A percentile compares a stretch with the other conserved stretches of the same genome.
Evolutionary conservation across 2,797 vertebrate genomes (phyloP).

Genomic region (Squalus acanthias): DNA sequence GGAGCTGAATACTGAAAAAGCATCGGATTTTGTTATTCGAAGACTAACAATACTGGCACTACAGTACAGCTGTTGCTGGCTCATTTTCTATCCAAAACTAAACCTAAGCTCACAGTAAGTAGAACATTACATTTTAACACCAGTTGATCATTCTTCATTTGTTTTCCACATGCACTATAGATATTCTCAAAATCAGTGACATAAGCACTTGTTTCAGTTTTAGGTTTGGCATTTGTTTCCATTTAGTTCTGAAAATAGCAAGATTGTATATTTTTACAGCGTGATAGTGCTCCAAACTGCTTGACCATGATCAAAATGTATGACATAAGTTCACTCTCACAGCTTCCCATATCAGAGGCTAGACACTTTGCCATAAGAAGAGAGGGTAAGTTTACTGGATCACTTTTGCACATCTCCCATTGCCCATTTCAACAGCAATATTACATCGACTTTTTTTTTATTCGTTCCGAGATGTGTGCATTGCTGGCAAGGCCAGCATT

Average conservation of each 20-base stretch:
- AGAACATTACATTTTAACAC: background rate
- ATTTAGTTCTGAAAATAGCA: background rate
- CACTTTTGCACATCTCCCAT: background rate
- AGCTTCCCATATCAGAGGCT: background rate
- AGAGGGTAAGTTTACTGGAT: background rate
- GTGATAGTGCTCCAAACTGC: background rate
- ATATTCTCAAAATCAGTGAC: background rate
- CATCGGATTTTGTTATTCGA: constrained; percentile 68
- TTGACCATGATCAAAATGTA: background rate
- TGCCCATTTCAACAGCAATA: background rate
- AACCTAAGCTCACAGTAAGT: constrained; percentile 67
- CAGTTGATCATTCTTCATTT: background rate
- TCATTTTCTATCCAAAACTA: constrained; percentile 70
- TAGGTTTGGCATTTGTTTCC: background rate
- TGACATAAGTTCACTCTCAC: background rate
- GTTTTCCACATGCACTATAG: background rate
- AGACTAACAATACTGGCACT: constrained; percentile 77
- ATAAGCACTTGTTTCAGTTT: background rate
- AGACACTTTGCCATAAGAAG: background rate
- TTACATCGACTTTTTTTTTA: background rate
- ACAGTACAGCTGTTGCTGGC: constrained; percentile 82
- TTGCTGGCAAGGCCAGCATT: too few species aligned
- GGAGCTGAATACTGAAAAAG: constrained; percentile 66
- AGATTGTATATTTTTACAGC: background rate
- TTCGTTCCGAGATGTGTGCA: too few species aligned